Base-by-base conservation (phyloP, 2,888 invertebrate species). In the Drosophila robusta region DNA sequence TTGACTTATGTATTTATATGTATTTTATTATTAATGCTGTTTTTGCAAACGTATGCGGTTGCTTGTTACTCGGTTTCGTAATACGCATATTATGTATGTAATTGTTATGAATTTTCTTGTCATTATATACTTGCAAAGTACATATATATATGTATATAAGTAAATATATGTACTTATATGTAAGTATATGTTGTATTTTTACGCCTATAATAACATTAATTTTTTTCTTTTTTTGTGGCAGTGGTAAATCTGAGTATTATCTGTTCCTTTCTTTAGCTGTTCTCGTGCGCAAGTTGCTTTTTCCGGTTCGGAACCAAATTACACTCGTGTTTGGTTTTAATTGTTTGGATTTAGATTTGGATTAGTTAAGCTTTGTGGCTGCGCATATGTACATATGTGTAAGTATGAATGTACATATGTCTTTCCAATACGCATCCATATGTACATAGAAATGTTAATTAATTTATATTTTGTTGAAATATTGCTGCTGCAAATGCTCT, bases 211-310 rank as follows among this genome's bases (percentile, higher is more conserved):
- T 73, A 72, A 87, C 67, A 63, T 72, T 72, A 61, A 70, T 63
- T 51, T 34, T 46, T 57, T 69, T 68, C 50, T 70, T 52, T 65
- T 42, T 58, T 76, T 82, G 90, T 91, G 90, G 90, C 90, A 90
- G 90, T 90, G 90, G 91, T 90, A 80, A 74, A 83, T 89, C 81
- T 89, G 89, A 90, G 88, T 87, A 85, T 83, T 88, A 69, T 72
- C 74, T 75, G 60, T 75, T 78, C 64, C 63, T 54, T 42, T 49
- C 46, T 36, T 55, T 62, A 64, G 62, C 70, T 80, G 67, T 62
- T 54, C 50, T 62, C 26, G 44, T 49, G 55, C 52, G 46, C 45
- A 45, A 67, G 29, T 50, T 50, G 45, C 41, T 50, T 34, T 39
- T 57, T 60, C 36, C 42, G 52, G 32, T 45, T 18, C 44, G 39